phyloP scores from a whole-genome alignment of 2,113 vertebrate species.

The Mola mola region DNA sequence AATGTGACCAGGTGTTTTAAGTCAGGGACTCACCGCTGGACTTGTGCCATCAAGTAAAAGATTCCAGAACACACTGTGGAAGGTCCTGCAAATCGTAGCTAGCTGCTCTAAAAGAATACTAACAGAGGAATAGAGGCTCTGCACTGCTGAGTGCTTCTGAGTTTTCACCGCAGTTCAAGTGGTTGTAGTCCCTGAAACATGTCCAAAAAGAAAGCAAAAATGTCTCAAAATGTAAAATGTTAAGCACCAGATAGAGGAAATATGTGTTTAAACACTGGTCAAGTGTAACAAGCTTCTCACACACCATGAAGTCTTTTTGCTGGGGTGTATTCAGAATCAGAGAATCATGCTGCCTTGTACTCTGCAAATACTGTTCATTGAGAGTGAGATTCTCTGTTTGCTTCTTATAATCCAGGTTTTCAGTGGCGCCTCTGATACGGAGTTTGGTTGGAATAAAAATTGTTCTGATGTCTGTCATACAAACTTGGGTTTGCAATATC shows the following conservation, averaged over 20 bases:
- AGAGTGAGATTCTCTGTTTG: too few species aligned
- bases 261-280: not conserved
- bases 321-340: not conserved
- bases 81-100: too few species aligned
- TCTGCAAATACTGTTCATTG: not conserved
- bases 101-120: too few species aligned
- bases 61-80: too few species aligned
- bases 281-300: not conserved
- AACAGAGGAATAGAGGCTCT: too few species aligned
- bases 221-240: not conserved
- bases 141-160: too few species aligned
- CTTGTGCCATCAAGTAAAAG: too few species aligned
- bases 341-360: not conserved
- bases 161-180: too few species aligned
- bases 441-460: conserved; percentile 28
- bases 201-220: not conserved
- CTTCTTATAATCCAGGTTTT: not conserved
- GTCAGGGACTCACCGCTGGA: too few species aligned
- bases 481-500: not conserved
- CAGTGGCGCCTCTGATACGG: not conserved
- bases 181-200: conserved; percentile 11
- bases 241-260: not conserved
- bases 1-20: not conserved
- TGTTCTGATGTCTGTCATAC: not conserved
- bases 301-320: not conserved